Evolutionary conservation across 92 coral and sea anemone genomes (phyloP), one percentile per base, ranked within the genome.

Genomic region (Zoanthus gigantus): DNA sequence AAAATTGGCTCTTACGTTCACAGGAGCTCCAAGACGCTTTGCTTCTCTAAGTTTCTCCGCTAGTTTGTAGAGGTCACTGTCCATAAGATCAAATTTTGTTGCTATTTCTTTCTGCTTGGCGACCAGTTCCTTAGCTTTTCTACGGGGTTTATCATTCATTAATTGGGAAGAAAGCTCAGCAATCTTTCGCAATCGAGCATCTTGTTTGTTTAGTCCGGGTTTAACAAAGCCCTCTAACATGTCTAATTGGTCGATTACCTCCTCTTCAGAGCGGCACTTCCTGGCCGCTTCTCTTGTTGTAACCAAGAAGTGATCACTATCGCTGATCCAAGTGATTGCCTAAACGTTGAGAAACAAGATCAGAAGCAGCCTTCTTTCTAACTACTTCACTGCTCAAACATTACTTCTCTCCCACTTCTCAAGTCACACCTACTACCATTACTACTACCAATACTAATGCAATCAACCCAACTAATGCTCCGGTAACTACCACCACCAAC

Each of bases 161-260:
- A 97, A 93, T 87, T 94, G 95, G 61, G 99, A 94, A 4, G 99
- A 96, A 44, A 97, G 93, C 72, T 97, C 99, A 23, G 94, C 95
- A 18, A 97, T 92, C 77, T 95, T 97, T 87, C 92, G 88, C 23
- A 97, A 92, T 42, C 99, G 92, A 3, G 93, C 89, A 65, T 97
- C 98, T 83, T 97, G 99, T 71, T 96, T 96, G 92, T 92, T 90
- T 57, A 92, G 88, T 71, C 98, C 99, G n/a, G 98, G 99, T 88
- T 92, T 95, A 28, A 97, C 93, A 74, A 97, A 95, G 17, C 95
- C 98, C 69, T 92, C 98, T 72, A 97, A 71, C 86, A 95, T 91
- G 77, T 97, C 95, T 34, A 97, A 87, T 46, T 93, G 94, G 71
- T 94, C 94, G 18, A 91, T 86, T 29, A 97, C 95, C 84, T 97